Evolutionary conservation across 2,797 vertebrate genomes (phyloP).

Genomic region (Oryzias sinensis): DNA sequence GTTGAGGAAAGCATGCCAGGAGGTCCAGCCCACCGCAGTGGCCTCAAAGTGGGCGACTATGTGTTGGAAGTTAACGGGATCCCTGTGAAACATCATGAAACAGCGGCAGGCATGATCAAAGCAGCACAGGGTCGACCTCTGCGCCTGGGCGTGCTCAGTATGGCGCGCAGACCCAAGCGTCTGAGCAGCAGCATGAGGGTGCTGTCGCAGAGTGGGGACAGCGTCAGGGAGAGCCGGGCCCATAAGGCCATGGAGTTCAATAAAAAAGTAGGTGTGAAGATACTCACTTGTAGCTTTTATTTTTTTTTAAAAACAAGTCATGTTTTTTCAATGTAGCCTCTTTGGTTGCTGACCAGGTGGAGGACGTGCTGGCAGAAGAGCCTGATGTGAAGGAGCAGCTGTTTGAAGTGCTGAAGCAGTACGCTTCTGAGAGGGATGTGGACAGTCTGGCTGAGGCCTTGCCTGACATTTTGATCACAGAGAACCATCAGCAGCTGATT

Average conservation of each 20-base stretch:
- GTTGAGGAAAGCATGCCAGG: slow-evolving; percentile 81
- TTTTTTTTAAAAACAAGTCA: too few relatives aligned
- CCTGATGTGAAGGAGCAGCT: slow-evolving; percentile 88
- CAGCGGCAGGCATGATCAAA: slow-evolving; percentile 77
- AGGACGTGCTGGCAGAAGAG: slow-evolving; percentile 88
- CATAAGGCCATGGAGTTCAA: slow-evolving; percentile 92
- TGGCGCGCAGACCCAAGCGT: slow-evolving; percentile 74
- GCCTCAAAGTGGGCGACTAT: slow-evolving; percentile 81
- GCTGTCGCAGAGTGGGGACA: slow-evolving; percentile 70
- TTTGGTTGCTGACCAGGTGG: slow-evolving; percentile 77
- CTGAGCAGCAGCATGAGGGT: slow-evolving; percentile 77
- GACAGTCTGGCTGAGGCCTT: slow-evolving; percentile 87
- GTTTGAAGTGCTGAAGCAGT: slow-evolving; percentile 88
- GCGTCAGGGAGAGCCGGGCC: slow-evolving; percentile 80
- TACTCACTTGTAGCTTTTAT: not conserved
- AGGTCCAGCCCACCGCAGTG: slow-evolving; percentile 78
- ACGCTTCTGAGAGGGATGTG: slow-evolving; percentile 87
- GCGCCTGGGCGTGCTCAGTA: slow-evolving; percentile 83
- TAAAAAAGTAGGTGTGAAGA: slow-evolving; percentile 77
- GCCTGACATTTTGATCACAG: slow-evolving; percentile 82
- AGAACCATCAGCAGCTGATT: slow-evolving; percentile 86
- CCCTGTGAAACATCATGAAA: slow-evolving; percentile 77
- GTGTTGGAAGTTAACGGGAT: slow-evolving; percentile 86
- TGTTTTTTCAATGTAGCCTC: not conserved
- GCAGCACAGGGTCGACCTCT: slow-evolving; percentile 74